Evolutionary conservation across 2,797 vertebrate genomes (phyloP).

Genomic region (Allobates femoralis): DNA sequence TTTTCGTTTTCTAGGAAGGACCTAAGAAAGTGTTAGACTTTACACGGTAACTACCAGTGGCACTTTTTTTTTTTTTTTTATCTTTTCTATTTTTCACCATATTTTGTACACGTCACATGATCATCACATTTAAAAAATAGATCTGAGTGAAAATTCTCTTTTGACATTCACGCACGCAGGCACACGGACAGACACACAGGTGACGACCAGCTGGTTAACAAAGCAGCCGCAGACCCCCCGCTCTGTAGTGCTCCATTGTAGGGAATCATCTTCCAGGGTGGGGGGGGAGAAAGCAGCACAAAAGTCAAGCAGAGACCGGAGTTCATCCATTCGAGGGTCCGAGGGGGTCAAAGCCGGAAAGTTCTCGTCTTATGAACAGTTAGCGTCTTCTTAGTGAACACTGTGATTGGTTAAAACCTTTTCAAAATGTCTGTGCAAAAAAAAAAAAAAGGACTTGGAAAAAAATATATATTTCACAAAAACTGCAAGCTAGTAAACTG

Average conservation of each 20-base stretch:
- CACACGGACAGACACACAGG: constrained; percentile 68
- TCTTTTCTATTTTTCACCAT: constrained; percentile 20
- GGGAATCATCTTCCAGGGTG: constrained; percentile 76
- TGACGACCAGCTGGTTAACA: constrained; percentile 76
- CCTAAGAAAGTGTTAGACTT: constrained; percentile 81
- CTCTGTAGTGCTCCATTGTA: constrained; percentile 88
- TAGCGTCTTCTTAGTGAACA: constrained; percentile 82
- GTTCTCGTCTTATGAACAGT: constrained; percentile 68
- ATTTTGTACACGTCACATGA: constrained; percentile 95
- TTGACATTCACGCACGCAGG: constrained; percentile 72
- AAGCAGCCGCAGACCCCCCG: constrained; percentile 70
- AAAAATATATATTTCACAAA: constrained; percentile 76
- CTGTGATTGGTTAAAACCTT: constrained; percentile 85
- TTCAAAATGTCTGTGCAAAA: constrained; percentile 80
- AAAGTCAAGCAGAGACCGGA: constrained; percentile 80
- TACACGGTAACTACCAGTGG: constrained; percentile 96
- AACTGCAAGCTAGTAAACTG: constrained; percentile 81
- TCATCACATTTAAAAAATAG: constrained; percentile 89
- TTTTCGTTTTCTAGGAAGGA: constrained; percentile 78
- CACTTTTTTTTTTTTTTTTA: constrained; percentile 79
- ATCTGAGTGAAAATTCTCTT: constrained; percentile 77
- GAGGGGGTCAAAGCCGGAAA: constrained; percentile 71
- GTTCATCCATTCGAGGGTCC: constrained; percentile 69
- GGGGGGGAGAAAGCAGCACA: constrained; percentile 89
- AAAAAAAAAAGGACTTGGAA: constrained; percentile 62